A percentile compares a stretch with the other conserved stretches of the same genome.
These are phyloP conservation scores for Sisyra terminalis DNA, from an alignment of 2,888 invertebrate species.

Conservation along the genomic window DNA sequence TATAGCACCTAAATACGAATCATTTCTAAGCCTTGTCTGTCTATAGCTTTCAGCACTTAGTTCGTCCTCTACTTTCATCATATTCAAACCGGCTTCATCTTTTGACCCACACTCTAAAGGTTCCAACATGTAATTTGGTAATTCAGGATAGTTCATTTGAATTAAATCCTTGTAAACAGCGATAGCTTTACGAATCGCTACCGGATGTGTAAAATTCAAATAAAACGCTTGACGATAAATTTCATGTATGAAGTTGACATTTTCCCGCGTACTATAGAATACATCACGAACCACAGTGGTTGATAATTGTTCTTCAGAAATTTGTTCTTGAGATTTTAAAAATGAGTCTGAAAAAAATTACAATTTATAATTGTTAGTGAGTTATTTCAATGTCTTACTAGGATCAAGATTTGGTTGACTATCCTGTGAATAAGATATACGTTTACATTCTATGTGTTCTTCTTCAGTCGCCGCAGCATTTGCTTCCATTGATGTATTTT, in stretches of 20 bases:
- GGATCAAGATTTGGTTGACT: slow-evolving; percentile 44
- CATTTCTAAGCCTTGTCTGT: slow-evolving; percentile 48
- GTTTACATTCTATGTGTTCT: slow-evolving; percentile 21
- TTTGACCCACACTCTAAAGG: slow-evolving; percentile 31
- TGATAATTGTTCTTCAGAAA: slow-evolving; percentile 25
- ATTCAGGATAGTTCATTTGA: slow-evolving; percentile 63
- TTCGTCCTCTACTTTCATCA: slow-evolving; percentile 18
- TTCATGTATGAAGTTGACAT: slow-evolving; percentile 90
- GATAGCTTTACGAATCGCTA: slow-evolving; percentile 76
- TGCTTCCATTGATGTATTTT: slow-evolving; percentile 22
- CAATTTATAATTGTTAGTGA: background rate
- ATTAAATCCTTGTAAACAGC: slow-evolving; percentile 93
- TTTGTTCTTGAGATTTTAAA: slow-evolving; percentile 16
- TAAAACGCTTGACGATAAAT: slow-evolving; percentile 86
- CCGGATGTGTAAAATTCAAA: slow-evolving; percentile 73
- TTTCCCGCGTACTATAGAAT: slow-evolving; percentile 71
- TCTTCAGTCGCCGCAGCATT: slow-evolving; percentile 31
- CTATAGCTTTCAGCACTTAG: slow-evolving; percentile 23
- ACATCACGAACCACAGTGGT: slow-evolving; percentile 70
- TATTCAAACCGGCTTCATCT: slow-evolving; percentile 15
- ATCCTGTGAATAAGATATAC: slow-evolving; percentile 24
- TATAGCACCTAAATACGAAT: slow-evolving; percentile 74
- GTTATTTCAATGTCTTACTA: slow-evolving; percentile 27
- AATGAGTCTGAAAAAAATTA: background rate
- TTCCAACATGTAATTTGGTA: slow-evolving; percentile 68